Evolutionary conservation across 2,797 vertebrate genomes (phyloP), one percentile per base, ranked within the genome.

Genomic region (Eutrigla gurnardus): DNA sequence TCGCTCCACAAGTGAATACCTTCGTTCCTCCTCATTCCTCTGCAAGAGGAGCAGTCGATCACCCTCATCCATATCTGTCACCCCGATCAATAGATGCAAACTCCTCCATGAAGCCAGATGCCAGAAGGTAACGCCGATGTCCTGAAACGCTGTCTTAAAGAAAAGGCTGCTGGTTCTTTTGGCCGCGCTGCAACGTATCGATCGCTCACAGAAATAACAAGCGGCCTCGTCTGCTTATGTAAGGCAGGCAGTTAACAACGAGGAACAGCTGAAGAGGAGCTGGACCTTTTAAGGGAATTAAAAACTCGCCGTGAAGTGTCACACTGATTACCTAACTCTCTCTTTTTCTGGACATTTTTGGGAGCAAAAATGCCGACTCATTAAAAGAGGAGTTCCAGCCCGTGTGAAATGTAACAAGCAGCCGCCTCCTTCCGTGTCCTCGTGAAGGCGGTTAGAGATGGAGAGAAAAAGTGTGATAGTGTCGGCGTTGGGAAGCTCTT

Each of bases 171-270:
- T 82, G 42, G 25, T 25, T 25, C 17, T 53, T 66, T 83, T 73
- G 78, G 71, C 55, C 80, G 74, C 35, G 6, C 61, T 80, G 65
- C 59, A 39, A 50, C 36, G 25, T 82, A 89, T 82, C 7, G 81
- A 86, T 86, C 55, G 35, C 17, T 52, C 43, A 2, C 79, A 80
- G 64, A 90, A 90, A 87, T 80, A 85, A 80, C 73, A 86, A 71
- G 66, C 52, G 58, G 55, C 46, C 43, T 58, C 33, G 47, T 67
- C 39, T 52, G 60, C 65, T 88, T 85, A 84, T 78, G 60, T 81
- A 85, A 89, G 65, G 49, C 54, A 79, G 46, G 13, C 58, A 71
- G 72, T 58, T 2, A 73, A 65, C 61, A 25, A 75, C 58, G 67
- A 70, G 74, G 12, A 52, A 35, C 32, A 65, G 66, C 43, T 52